These are phyloP conservation scores for Fukomys damarensis DNA, from an alignment of 2,113 vertebrate genomes.

Conservation along the genomic window DNA sequence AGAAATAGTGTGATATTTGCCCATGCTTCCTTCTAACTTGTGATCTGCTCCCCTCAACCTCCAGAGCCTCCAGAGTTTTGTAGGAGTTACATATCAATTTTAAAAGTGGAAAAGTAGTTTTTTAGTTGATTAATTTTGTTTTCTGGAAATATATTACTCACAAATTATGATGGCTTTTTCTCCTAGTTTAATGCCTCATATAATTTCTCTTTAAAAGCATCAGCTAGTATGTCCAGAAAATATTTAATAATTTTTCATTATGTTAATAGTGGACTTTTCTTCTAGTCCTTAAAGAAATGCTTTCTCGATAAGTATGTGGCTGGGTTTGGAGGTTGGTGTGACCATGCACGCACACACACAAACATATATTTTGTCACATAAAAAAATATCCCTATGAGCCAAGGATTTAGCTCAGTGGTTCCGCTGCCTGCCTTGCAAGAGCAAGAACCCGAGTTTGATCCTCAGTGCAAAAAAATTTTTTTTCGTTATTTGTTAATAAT, in stretches of 20 bases:
- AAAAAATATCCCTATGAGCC: too few relatives aligned
- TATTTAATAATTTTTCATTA: neutral
- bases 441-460: too few relatives aligned
- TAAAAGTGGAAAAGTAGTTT: neutral
- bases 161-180: neutral
- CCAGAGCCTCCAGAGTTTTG: neutral
- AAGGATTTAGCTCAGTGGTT: too few relatives aligned
- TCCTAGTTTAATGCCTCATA: neutral
- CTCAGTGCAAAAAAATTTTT: too few relatives aligned
- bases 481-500: neutral
- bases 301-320: neutral
- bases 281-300: neutral
- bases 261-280: neutral
- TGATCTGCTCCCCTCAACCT: too few relatives aligned
- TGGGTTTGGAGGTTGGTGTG: neutral
- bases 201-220: neutral
- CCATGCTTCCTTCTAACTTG: too few relatives aligned
- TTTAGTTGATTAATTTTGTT: neutral
- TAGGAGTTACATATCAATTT: constrained; percentile 6
- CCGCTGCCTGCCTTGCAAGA: too few relatives aligned
- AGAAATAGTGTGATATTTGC: neutral
- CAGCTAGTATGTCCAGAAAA: neutral
- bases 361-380: neutral
- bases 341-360: neutral
- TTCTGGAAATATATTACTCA: neutral